Conservation (phyloP, 1,140 invertebrate genomes). For the Potamilus streckersoni region DNA sequence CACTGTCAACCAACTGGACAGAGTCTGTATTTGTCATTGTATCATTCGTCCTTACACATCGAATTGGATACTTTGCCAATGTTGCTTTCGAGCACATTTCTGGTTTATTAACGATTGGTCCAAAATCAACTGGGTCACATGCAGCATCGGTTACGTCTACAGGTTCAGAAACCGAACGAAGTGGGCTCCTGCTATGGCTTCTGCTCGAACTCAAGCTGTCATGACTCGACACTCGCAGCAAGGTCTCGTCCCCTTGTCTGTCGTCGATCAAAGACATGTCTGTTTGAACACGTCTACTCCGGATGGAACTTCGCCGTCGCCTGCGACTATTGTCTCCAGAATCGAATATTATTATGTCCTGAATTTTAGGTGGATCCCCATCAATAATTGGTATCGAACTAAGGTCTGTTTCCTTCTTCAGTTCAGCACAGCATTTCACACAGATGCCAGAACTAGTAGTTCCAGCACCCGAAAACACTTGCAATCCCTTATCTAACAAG, state of each 20-base stretch:
- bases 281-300: conserved; percentile 55
- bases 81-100: conserved; percentile 26
- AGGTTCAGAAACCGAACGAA: conserved; percentile 27
- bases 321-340: conserved; percentile 23
- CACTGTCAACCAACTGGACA: conserved; percentile 16
- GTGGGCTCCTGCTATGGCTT: conserved; percentile 26
- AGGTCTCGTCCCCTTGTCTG: conserved; percentile 20
- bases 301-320: conserved; percentile 44
- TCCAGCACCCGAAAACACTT: conserved; percentile 24
- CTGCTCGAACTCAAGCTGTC: conserved; percentile 29
- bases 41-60: conserved; percentile 17
- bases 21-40: conserved; percentile 28
- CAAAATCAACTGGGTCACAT: conserved; percentile 35
- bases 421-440: conserved; percentile 39
- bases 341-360: conserved; percentile 42
- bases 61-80: conserved; percentile 23
- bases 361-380: conserved; percentile 35
- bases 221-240: conserved; percentile 10
- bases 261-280: conserved; percentile 44
- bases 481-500: conserved; percentile 13
- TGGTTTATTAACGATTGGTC: neutral
- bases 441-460: conserved; percentile 31
- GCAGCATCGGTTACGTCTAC: conserved; percentile 28
- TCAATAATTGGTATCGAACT: conserved; percentile 27
- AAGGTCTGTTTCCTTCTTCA: conserved; percentile 29